Base-by-base conservation (phyloP, 2,888 invertebrate genomes). In the Stenodema calcarata region DNA sequence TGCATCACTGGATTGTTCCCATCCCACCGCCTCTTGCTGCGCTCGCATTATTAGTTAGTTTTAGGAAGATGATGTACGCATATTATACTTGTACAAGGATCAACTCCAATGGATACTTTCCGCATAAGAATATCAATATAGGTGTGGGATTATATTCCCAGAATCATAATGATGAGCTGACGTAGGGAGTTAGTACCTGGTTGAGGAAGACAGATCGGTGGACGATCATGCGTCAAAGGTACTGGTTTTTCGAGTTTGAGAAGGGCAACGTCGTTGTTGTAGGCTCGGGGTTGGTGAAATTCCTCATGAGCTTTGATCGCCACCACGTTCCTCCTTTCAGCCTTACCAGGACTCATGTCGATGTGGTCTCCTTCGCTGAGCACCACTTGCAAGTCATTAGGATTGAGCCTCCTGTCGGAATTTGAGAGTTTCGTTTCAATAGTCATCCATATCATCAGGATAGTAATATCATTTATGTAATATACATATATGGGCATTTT, bases 231-330 rank as follows among this genome's bases (percentile, higher is more conserved):
- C 70, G 91, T 90, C 88, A 92, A 93, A n/a, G 81, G 28, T 0
- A 94, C 91, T 0, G 92, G 92, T 11, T 89, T 69, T 42, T 91
- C 90, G 1, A 94, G 89, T 69, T 92, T 93, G 0, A 93, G 92
- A 23, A 94, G 90, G 0, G 93, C 93, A 69, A 94, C 93, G 89
- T 94, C 94, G 88, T 93, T 93, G 79, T 88, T 88, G 89, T 90
- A 91, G 62, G 90, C 89, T 4, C 87, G 75, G 1, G 86, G 78
- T 30, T 88, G 42, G 69, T 86, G 83, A 54, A 88, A 88, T 47
- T 82, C 81, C 9, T 90, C 90, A 86, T 91, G 91, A 9, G 89
- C 87, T 76, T 90, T 89, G n/a, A 90, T 89, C 27, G 78, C 79
- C 6, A 86, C 78, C 9, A 89, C 88, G 14, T 79, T 69, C 27